Conservation (phyloP, 1,140 invertebrate genomes). For the Paraescarpia echinospica region DNA sequence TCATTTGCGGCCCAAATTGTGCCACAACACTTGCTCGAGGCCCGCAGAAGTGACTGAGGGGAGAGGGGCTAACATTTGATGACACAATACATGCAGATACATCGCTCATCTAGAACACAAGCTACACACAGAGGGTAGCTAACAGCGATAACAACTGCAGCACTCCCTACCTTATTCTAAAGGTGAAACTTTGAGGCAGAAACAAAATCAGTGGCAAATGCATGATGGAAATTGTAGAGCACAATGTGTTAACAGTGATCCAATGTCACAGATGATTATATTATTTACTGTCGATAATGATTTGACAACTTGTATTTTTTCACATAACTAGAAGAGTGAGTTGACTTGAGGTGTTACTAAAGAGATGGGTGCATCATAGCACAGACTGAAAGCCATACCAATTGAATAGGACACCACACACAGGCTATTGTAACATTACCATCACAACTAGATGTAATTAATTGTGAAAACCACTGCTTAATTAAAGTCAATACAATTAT, state of each 20-base stretch:
- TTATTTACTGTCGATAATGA: not conserved
- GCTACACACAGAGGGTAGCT: not conserved
- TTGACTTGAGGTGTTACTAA: not conserved
- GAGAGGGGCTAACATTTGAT: not conserved
- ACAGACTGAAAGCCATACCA: not conserved
- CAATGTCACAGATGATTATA: not conserved
- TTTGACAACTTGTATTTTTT: not conserved
- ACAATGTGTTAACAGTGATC: not conserved
- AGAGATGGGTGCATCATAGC: not conserved
- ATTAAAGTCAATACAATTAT: not conserved
- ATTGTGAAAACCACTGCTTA: not conserved
- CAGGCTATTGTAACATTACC: not conserved
- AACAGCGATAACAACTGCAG: not conserved
- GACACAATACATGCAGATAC: not conserved
- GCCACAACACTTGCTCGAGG: no score
- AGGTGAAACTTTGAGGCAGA: slow-evolving; percentile 2
- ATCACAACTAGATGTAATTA: not conserved
- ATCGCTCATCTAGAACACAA: not conserved
- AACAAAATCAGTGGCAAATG: not conserved
- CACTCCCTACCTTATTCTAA: not conserved
- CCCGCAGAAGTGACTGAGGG: not conserved
- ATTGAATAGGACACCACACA: not conserved
- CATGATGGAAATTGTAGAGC: not conserved
- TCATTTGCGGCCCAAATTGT: not conserved
- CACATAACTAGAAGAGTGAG: not conserved